Evolutionary conservation across 2,888 invertebrate species (phyloP), one percentile per base, ranked within the genome.

Genomic region (Apomyelois bistriatella): DNA sequence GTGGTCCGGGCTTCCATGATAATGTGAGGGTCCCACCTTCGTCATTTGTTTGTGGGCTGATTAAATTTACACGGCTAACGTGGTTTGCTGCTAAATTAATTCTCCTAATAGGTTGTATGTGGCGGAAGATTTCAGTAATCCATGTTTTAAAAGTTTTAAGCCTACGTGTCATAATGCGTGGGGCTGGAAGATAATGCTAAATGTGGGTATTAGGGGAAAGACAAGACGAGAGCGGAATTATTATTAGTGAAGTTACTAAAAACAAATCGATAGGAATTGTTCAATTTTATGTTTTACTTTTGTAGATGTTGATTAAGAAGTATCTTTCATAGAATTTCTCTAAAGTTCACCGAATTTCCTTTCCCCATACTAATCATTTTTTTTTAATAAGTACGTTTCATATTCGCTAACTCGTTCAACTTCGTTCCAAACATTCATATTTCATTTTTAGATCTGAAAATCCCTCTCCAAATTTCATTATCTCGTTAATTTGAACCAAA

Each of bases 11-110:
- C 76, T 74, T 72, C 76, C 73, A 74, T 76, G 76, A 78, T 85
- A 85, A 86, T 81, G 80, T 70, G 75, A 74, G 75, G 78, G 81
- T 72, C 72, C 73, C 76, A 84, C 85, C 86, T 86, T 77, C 79
- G 76, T 85, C 84, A 86, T 85, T 86, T 87, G 84, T 85, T 85
- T 80, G 79, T 68, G 57, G 74, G 69, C 79, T 86, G 81, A 86
- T 88, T 86, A 85, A 85, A 87, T 88, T 87, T 85, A 80, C 81
- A 82, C 68, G 74, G 76, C 72, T 80, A 78, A 80, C 74, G 74
- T 72, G 73, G 76, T 74, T 78, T 69, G 64, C 64, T 62, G 64
- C 67, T 67, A 71, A 82, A 82, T 83, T 82, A 80, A 82, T 78
- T 78, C 68, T 62, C n/a, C 58, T 71, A 74, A 76, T 74, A 70